Conservation (phyloP, 1,140 invertebrate genomes). For the Elymnias hypermnestra region DNA sequence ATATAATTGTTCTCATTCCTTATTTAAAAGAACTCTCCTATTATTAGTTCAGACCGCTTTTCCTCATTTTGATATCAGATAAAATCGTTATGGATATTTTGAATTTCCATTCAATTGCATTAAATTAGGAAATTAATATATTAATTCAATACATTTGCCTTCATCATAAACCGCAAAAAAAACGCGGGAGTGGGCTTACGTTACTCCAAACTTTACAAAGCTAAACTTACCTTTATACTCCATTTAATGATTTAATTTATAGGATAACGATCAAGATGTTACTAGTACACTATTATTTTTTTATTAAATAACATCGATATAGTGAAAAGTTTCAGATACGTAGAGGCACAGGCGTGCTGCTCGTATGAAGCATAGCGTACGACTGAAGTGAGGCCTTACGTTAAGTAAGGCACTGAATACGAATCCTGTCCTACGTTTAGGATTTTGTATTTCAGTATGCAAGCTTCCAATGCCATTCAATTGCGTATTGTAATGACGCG, state of each 20-base stretch:
- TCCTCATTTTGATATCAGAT: no score
- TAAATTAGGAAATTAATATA: no score
- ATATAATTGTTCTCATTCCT: no score
- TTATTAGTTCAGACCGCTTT: no score
- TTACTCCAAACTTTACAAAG: no score
- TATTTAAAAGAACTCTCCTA: no score
- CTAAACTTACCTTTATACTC: constrained; percentile 12
- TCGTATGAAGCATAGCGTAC: constrained; percentile 8
- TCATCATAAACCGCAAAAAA: no score
- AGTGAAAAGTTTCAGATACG: constrained; percentile 9
- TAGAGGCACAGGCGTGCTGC: constrained; percentile 8
- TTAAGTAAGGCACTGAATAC: constrained; percentile 2
- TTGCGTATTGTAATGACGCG: background rate
- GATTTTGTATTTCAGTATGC: background rate
- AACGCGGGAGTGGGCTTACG: no score
- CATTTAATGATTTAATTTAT: background rate
- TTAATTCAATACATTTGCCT: no score
- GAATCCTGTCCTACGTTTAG: background rate
- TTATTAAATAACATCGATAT: constrained; percentile 9
- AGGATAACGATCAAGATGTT: constrained; percentile 1
- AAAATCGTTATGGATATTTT: no score
- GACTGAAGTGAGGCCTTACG: constrained; percentile 8
- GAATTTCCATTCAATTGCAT: no score
- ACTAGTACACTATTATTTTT: constrained; percentile 1
- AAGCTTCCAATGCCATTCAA: constrained; percentile 1